These are phyloP conservation scores for Zelleria hepariella DNA, from an alignment of 2,888 invertebrate genomes.

Conservation along the genomic window DNA sequence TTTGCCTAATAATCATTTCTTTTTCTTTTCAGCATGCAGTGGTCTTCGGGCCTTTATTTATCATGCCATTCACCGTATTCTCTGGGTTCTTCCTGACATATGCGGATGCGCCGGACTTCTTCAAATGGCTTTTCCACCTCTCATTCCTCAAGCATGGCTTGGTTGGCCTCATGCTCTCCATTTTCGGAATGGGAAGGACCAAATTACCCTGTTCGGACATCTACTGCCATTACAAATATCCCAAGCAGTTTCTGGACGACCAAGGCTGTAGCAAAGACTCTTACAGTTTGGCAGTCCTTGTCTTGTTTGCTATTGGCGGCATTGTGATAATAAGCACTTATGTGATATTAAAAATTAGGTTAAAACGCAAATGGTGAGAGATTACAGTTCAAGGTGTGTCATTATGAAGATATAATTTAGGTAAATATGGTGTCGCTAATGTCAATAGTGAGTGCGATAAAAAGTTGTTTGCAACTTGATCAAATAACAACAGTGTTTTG, in stretches of 20 bases:
- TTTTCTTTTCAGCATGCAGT: constrained; percentile 90
- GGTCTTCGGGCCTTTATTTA: constrained; percentile 89
- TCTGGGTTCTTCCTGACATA: constrained; percentile 93
- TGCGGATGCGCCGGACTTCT: constrained; percentile 81
- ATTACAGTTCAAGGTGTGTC: neutral
- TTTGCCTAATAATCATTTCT: too few relatives aligned
- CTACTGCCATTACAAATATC: constrained; percentile 82
- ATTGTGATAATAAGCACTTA: constrained; percentile 76
- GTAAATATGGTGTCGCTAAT: too few relatives aligned
- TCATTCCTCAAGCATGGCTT: constrained; percentile 93
- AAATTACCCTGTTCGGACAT: constrained; percentile 80
- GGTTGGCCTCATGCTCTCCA: constrained; percentile 84
- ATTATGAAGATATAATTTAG: neutral
- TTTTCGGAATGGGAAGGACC: constrained; percentile 85
- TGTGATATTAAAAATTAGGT: constrained; percentile 75
- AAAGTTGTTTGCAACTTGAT: too few relatives aligned
- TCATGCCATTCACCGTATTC: constrained; percentile 90
- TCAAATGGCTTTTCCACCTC: constrained; percentile 89
- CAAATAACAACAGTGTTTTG: too few relatives aligned
- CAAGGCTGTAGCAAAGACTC: constrained; percentile 78
- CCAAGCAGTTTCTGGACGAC: constrained; percentile 80
- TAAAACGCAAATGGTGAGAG: constrained; percentile 66
- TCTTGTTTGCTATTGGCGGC: constrained; percentile 76
- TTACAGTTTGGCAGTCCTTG: constrained; percentile 76
- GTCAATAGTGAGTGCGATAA: too few relatives aligned